These are phyloP conservation scores for Nibea coibor DNA, from an alignment of 2,113 vertebrate genomes.

Conservation along the genomic window DNA sequence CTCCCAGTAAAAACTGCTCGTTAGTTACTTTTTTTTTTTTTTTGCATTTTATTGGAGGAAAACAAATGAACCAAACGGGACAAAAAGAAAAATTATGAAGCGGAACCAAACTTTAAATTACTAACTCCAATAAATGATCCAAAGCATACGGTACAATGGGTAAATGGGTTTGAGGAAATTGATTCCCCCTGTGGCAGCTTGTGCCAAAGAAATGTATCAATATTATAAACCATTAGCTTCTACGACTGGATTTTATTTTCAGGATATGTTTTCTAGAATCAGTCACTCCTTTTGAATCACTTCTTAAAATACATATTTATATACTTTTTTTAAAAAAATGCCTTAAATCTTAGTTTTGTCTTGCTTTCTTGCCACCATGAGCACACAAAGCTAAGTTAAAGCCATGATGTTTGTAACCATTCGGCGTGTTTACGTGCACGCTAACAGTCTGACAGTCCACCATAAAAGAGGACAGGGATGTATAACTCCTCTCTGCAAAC, in stretches of 20 bases:
- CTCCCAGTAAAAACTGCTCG: conserved; percentile 5
- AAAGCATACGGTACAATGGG: conserved; percentile 1
- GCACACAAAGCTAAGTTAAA: neutral
- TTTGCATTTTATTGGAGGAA: conserved; percentile 1
- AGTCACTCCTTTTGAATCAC: no score
- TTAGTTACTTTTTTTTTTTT: conserved; percentile 2
- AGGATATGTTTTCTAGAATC: conserved; percentile 19
- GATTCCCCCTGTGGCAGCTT: conserved; percentile 22
- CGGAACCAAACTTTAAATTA: conserved; percentile 48
- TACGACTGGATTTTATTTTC: conserved; percentile 3
- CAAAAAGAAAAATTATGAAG: conserved; percentile 11
- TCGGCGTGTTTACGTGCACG: neutral
- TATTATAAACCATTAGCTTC: conserved; percentile 6
- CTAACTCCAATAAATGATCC: conserved; percentile 33
- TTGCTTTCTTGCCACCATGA: no score
- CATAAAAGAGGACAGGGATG: no score
- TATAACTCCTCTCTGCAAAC: no score
- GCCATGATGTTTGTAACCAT: neutral
- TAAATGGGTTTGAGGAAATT: conserved; percentile 44
- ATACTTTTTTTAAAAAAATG: no score
- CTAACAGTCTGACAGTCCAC: neutral
- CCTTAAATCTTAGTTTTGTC: no score
- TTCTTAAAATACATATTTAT: no score
- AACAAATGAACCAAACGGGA: conserved; percentile 33
- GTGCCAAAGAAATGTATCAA: conserved; percentile 30